These are phyloP conservation scores for Trichogramma dendrolimi DNA, from an alignment of 2,888 invertebrate species.

Conservation along the genomic window DNA sequence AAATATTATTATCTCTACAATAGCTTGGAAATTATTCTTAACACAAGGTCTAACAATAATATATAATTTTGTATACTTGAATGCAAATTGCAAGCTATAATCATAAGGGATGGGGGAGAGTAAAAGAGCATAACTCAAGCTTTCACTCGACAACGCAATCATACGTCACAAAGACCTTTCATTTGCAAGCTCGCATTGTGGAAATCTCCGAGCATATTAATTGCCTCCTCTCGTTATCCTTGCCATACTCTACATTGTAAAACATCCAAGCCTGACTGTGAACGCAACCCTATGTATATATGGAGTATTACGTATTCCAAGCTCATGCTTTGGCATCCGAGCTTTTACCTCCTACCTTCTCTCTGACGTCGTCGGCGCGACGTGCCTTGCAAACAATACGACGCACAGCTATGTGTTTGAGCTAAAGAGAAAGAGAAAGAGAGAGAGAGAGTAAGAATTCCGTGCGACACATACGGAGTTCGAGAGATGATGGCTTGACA, in stretches of 20 bases:
- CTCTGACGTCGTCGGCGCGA: too few species aligned
- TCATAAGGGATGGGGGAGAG: neutral
- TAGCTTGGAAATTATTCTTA: too few species aligned
- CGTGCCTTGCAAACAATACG: too few species aligned
- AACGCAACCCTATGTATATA: conserved; percentile 32
- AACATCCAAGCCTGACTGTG: conserved; percentile 20
- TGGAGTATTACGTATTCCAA: conserved; percentile 50
- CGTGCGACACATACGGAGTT: neutral
- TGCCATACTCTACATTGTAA: conserved; percentile 14
- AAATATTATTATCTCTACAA: too few species aligned
- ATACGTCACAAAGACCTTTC: conserved; percentile 54
- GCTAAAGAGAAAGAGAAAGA: neutral
- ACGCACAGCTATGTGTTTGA: too few species aligned
- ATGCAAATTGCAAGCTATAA: too few species aligned
- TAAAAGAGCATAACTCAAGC: conserved; percentile 51
- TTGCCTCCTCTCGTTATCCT: conserved; percentile 53
- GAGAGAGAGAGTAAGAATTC: neutral
- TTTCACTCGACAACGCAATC: conserved; percentile 53
- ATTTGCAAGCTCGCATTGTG: conserved; percentile 53
- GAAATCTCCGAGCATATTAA: conserved; percentile 52
- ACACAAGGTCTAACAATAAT: too few species aligned
- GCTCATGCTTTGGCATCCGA: conserved; percentile 46
- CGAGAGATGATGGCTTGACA: too few species aligned
- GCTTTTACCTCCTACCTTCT: conserved; percentile 35
- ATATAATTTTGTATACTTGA: too few species aligned